phyloP scores from a whole-genome alignment of 2,797 vertebrate genomes.

The Vultur gryphus region DNA sequence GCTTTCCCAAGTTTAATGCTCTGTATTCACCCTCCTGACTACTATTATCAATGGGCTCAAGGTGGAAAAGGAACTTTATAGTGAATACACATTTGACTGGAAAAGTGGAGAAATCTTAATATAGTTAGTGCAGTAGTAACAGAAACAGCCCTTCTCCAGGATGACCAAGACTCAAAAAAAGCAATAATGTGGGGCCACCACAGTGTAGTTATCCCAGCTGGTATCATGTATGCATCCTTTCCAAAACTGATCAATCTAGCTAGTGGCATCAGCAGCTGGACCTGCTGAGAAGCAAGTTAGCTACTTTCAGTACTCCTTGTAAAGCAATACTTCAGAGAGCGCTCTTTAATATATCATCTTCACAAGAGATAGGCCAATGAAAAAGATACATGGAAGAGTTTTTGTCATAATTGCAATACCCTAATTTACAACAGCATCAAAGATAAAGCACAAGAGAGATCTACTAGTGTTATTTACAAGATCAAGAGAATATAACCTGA shows the following conservation, averaged over 20 bases:
- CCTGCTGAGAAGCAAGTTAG: background rate
- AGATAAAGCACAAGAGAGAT: background rate
- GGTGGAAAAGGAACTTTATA: background rate
- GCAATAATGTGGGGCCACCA: background rate
- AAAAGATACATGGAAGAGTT: background rate
- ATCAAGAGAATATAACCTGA: background rate
- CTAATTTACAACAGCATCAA: background rate
- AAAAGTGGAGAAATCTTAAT: background rate
- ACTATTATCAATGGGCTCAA: background rate
- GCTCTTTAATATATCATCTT: background rate
- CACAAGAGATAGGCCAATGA: background rate
- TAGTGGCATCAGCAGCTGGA: background rate
- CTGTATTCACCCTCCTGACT: background rate
- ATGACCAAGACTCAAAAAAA: background rate
- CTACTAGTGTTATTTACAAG: background rate
- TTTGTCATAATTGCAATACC: background rate
- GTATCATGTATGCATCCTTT: background rate
- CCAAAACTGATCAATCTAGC: background rate
- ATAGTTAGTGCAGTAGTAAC: background rate
- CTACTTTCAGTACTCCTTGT: background rate
- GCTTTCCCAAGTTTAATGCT: background rate
- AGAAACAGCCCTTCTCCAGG: background rate
- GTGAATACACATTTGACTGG: background rate
- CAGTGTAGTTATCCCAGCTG: background rate
- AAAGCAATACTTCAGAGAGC: background rate